Evolutionary conservation across 1,140 invertebrate species (phyloP).

Genomic region (Trichogramma pretiosum): DNA sequence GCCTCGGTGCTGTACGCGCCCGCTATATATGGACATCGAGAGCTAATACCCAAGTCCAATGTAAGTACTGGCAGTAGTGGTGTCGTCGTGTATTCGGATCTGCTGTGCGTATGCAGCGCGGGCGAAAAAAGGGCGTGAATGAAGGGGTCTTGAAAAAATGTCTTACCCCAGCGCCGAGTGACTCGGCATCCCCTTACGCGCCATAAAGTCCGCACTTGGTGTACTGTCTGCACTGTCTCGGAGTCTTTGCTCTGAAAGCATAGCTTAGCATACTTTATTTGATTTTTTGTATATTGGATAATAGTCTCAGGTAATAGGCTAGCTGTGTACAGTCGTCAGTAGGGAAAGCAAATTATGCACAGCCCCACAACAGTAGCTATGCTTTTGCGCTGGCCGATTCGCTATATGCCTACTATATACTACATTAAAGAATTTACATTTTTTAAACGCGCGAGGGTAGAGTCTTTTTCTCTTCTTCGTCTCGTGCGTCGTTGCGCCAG

Average conservation of each 20-base stretch:
- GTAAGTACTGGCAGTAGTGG: too few relatives aligned
- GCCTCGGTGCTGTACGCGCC: too few relatives aligned
- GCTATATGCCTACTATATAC: constrained; percentile 17
- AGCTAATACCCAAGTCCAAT: too few relatives aligned
- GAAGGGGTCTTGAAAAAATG: constrained; percentile 30
- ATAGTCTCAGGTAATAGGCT: constrained; percentile 42
- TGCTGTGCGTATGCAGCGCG: constrained; percentile 1
- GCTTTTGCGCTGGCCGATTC: constrained; percentile 3
- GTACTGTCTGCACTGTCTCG: too few relatives aligned
- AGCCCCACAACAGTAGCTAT: not conserved
- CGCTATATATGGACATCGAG: too few relatives aligned
- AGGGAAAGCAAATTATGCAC: not conserved
- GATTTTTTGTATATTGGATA: constrained; percentile 49
- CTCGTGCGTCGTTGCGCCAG: too few relatives aligned
- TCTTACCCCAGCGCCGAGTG: constrained; percentile 22
- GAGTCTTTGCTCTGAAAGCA: constrained; percentile 37
- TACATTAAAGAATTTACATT: constrained; percentile 49
- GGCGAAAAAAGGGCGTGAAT: constrained; percentile 5
- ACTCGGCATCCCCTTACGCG: constrained; percentile 12
- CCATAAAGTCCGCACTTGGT: constrained; percentile 12
- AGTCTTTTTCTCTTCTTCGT: constrained; percentile 18
- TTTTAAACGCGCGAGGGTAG: constrained; percentile 45
- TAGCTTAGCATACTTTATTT: constrained; percentile 48
- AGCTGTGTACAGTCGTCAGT: constrained; percentile 23
- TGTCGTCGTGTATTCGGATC: too few relatives aligned